Evolutionary conservation across 2,113 vertebrate species (phyloP).

Genomic region (Trinectes maculatus): DNA sequence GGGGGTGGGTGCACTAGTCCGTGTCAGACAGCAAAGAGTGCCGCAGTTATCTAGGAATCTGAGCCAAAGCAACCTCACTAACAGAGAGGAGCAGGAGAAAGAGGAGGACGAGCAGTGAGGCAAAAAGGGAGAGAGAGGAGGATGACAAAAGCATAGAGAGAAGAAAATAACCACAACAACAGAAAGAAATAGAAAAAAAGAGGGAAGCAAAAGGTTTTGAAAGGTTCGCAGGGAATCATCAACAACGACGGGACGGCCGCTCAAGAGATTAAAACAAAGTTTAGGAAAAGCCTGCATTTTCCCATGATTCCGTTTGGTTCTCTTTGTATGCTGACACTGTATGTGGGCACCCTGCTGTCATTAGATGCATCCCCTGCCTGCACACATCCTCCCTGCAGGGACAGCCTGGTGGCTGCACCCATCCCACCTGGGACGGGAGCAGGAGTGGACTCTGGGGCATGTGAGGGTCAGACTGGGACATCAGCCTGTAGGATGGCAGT

Average conservation of each 20-base stretch:
- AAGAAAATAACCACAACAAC: constrained; percentile 6
- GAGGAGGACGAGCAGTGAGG: constrained; percentile 42
- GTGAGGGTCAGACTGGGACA: constrained; percentile 67
- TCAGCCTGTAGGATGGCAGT: constrained; percentile 49
- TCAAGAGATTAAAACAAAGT: constrained; percentile 20
- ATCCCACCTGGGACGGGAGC: constrained; percentile 46
- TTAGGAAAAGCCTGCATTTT: constrained; percentile 10
- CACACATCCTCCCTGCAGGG: constrained; percentile 71
- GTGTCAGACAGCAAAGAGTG: constrained; percentile 82
- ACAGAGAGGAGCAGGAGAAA: constrained; percentile 57
- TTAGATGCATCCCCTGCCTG: constrained; percentile 66
- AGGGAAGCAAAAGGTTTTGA: constrained; percentile 4
- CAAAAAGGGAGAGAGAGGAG: constrained; percentile 12
- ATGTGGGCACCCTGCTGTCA: constrained; percentile 63
- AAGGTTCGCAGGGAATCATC: constrained; percentile 21
- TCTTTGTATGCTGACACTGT: constrained; percentile 59
- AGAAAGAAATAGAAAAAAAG: constrained; percentile 30
- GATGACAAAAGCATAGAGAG: constrained; percentile 34
- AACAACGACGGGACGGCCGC: constrained; percentile 1
- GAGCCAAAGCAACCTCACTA: constrained; percentile 77
- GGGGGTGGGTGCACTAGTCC: constrained; percentile 78
- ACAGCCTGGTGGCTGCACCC: constrained; percentile 78
- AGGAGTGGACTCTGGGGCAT: constrained; percentile 49
- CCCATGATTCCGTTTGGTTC: constrained; percentile 50
- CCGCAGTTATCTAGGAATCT: constrained; percentile 83